Evolutionary conservation across 2,113 vertebrate species (phyloP), one percentile per base, ranked within the genome.

Genomic region (Terrapene triunguis): DNA sequence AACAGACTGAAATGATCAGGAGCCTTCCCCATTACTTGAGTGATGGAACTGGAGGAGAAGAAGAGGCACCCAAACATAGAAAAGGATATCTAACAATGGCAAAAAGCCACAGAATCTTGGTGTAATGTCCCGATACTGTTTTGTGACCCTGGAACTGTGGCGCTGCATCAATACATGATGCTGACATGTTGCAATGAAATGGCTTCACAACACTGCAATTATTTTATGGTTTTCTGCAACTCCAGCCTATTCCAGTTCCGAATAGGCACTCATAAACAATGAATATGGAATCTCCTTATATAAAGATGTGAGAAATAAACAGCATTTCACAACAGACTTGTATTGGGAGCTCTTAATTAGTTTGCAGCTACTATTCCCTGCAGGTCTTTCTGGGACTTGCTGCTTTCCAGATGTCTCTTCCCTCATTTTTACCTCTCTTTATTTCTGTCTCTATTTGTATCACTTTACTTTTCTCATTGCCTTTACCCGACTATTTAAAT

Each of bases 181-280:
- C 8, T 89, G 80, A 80, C 44, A 21, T 86, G 53, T 91, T 91
- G 12, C 27, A 89, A 74, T 89, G 85, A 95, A 44, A 89, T 95
- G 74, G 92, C 62, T 94, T 87, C 82, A 79, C 48, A 92, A 25
- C 74, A 92, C 53, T 95, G 92, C 35, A 69, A 17, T 89, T 87
- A 92, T 42, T 1, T 42, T 79, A 87, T 62, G 84, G 94, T 90
- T 95, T 95, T 96, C 96, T 96, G 93, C 91, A 74, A 65, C 85
- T 92, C 38, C 80, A 95, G 74, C 88, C 83, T 82, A 78, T 89
- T 92, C 95, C 35, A 93, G 44, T 81, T 65, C 2, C 50, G 35
- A 44, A 84, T 44, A 85, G 11, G 85, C 42, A 84, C 27, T 32
- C 27, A 29, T 62, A 32, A 62, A 62, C 24, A 13, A 62, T 62